These are phyloP conservation scores for Lepus townsendii DNA, from an alignment of 2,797 vertebrate species.

Conservation along the genomic window DNA sequence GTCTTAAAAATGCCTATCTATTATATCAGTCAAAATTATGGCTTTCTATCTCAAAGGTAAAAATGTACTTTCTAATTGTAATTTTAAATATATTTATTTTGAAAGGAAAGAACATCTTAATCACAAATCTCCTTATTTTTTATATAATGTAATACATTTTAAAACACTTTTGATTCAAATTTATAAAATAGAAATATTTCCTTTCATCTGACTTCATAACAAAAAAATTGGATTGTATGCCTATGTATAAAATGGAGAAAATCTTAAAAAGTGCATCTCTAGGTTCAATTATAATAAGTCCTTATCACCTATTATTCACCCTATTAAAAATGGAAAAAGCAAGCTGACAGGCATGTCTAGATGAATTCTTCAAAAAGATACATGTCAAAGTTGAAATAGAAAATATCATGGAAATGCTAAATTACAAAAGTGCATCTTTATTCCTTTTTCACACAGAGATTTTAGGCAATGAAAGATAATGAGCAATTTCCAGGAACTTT, in stretches of 20 bases:
- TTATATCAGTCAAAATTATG: slow-evolving; percentile 17
- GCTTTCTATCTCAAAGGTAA: slow-evolving; percentile 28
- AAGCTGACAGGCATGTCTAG: slow-evolving; percentile 61
- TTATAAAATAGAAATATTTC: slow-evolving; percentile 41
- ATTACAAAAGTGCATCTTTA: slow-evolving; percentile 55
- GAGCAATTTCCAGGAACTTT: slow-evolving; percentile 13
- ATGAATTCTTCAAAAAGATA: slow-evolving; percentile 64
- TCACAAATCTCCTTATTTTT: slow-evolving; percentile 27
- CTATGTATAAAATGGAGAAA: slow-evolving; percentile 51
- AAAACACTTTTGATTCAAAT: slow-evolving; percentile 48
- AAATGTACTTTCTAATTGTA: neutral
- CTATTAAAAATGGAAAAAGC: slow-evolving; percentile 65
- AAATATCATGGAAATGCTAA: slow-evolving; percentile 74
- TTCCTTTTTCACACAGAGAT: slow-evolving; percentile 1
- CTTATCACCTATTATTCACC: slow-evolving; percentile 69
- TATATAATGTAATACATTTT: neutral
- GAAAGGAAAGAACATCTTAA: neutral
- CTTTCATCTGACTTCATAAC: slow-evolving; percentile 46
- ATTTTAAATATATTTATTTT: slow-evolving; percentile 58
- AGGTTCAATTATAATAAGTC: slow-evolving; percentile 64
- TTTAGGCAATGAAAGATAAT: slow-evolving; percentile 29
- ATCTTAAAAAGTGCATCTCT: slow-evolving; percentile 22
- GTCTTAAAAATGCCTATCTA: neutral
- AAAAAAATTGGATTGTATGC: slow-evolving; percentile 14
- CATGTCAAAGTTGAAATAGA: slow-evolving; percentile 50